phyloP scores from a whole-genome alignment of 2,797 vertebrate genomes.

The Hozukius guyotensis region DNA sequence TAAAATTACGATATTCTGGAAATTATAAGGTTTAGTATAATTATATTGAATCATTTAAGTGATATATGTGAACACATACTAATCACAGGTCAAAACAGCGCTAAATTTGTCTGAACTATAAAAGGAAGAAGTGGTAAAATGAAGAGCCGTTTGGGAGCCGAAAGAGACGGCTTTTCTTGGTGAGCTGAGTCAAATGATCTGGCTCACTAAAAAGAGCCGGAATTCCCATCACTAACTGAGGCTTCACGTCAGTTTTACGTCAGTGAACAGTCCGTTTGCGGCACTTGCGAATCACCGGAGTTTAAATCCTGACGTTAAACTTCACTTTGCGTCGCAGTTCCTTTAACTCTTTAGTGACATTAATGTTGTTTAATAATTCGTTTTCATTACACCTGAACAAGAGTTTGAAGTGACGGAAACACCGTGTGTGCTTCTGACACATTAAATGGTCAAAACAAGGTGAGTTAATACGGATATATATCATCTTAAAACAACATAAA shows the following conservation, averaged over 20 bases:
- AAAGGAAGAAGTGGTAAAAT: too few species aligned
- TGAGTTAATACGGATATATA: background rate
- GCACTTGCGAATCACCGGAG: background rate
- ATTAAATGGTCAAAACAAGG: conserved; percentile 13
- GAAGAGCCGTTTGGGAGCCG: too few species aligned
- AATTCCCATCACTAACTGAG: too few species aligned
- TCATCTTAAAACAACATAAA: background rate
- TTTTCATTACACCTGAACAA: fast-evolving
- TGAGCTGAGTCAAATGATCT: too few species aligned
- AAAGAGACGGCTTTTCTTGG: too few species aligned
- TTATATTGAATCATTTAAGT: too few species aligned
- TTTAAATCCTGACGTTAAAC: conserved; percentile 35
- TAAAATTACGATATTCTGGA: too few species aligned
- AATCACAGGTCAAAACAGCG: too few species aligned
- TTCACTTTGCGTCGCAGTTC: background rate
- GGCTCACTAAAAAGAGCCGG: too few species aligned
- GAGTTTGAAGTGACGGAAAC: background rate
- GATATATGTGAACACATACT: too few species aligned
- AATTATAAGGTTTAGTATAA: too few species aligned
- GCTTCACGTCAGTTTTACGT: conserved; percentile 28
- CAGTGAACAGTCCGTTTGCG: conserved; percentile 2
- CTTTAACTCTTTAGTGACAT: fast-evolving
- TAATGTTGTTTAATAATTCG: fast-evolving
- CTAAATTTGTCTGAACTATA: too few species aligned
- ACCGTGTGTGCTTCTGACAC: background rate